Evolutionary conservation across 37 sponge, comb jelly and placozoan genomes (phyloP), one percentile per base, ranked within the genome.

Genomic region (Oscarella lobularis): DNA sequence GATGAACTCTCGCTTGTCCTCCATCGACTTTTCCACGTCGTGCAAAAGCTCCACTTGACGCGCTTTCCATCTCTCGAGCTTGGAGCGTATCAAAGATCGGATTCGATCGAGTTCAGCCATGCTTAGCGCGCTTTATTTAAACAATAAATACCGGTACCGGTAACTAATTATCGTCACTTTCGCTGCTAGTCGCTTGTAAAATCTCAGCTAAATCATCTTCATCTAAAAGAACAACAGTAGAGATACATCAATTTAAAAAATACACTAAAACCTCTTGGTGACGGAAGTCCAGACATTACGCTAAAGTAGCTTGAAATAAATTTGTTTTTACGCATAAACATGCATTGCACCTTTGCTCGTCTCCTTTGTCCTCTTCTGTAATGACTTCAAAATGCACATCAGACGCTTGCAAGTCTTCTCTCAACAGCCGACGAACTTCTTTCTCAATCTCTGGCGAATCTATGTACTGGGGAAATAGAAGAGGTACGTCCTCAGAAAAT

Each of bases 371-470:
- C 55, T 76, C 77, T 9, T 76, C 77, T 30, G 55, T 40, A 55
- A 76, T n/a, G 71, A 76, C 55, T 35, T 76, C 77, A 76, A 78
- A 78, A 73, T 78, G 41, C 34, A 89, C 98, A 78, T 79, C 85
- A 65, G 90, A 83, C 5, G 98, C 98, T 68, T 69, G 65, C 29
- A 85, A 39, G 71, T 96, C 98, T 74, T 84, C 98, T 79, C 88
- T 84, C 0, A 96, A 76, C 36, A 96, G 77, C 31, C 98, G 68
- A 35, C 88, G 80, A 32, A 96, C 87, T 85, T 96, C 96, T 69
- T 87, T 88, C 82, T 96, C 96, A 3, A 92, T 82, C 66, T 96
- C 96, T 0, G 96, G 96, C 31, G 85, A 87, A 41, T 96, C 96
- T 14, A 96, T 87, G 40, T 84, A 79, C 87, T 86, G 38, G 38